These are phyloP conservation scores for Drosophila leonis DNA, from an alignment of 2,888 invertebrate genomes.

Conservation along the genomic window DNA sequence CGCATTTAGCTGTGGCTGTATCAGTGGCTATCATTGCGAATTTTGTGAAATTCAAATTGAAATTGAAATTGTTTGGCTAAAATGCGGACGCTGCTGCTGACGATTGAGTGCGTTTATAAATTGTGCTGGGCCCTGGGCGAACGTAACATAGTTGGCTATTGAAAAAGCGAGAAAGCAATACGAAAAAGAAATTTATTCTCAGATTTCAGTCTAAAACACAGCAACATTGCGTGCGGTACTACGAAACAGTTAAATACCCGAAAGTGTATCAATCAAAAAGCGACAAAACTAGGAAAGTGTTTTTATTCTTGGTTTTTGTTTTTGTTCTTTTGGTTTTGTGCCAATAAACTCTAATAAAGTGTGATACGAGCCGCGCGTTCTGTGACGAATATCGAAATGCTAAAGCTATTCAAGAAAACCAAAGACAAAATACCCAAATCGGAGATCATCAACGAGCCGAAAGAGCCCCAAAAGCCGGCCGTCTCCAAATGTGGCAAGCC, in stretches of 20 bases:
- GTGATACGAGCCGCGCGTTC: slow-evolving; percentile 7
- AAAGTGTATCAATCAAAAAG: slow-evolving; percentile 1
- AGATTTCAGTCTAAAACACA: slow-evolving; percentile 9
- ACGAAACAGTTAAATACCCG: not conserved
- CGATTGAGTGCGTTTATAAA: slow-evolving; percentile 25
- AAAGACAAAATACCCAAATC: slow-evolving; percentile 83
- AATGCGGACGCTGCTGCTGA: slow-evolving; percentile 32
- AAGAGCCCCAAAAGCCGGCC: slow-evolving; percentile 72
- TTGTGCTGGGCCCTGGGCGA: slow-evolving; percentile 45
- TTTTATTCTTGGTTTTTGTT: too few species aligned
- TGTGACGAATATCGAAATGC: slow-evolving; percentile 58
- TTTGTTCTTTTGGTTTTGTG: not conserved
- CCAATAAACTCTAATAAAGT: not conserved
- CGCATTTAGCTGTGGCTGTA: slow-evolving; percentile 46
- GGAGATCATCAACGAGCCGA: slow-evolving; percentile 82
- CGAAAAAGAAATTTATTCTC: not conserved
- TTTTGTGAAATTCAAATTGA: not conserved
- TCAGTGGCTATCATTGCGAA: not conserved
- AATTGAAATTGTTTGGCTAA: slow-evolving; percentile 15
- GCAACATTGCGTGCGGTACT: not conserved
- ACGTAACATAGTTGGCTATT: slow-evolving; percentile 37
- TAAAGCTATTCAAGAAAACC: slow-evolving; percentile 79
- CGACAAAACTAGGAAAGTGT: not conserved
- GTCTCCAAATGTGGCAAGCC: slow-evolving; percentile 83
- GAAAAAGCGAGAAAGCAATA: not conserved